Conservation (phyloP, 1,140 invertebrate species). For the Pseudomyrmex flavicornis region DNA sequence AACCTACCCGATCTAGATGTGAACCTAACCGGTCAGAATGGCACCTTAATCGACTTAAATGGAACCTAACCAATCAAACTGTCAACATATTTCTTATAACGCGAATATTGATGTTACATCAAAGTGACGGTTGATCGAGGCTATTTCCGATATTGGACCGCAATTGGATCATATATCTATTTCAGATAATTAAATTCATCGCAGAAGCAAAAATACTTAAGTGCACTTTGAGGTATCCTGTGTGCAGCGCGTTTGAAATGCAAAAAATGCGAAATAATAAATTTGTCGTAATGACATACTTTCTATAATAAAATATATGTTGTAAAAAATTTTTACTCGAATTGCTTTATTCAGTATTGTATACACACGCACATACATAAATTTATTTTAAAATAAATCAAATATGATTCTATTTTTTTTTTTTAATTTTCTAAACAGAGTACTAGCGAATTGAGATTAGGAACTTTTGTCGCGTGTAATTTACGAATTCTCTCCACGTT, state of each 20-base stretch:
- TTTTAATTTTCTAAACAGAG: too few species aligned
- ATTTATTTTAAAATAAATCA: too few species aligned
- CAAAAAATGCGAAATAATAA: conserved; percentile 4
- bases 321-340: not conserved
- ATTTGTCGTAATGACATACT: not conserved
- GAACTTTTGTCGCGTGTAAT: too few species aligned
- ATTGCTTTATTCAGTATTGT: not conserved
- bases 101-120: not conserved
- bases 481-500: too few species aligned
- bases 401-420: too few species aligned
- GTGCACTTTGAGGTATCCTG: not conserved
- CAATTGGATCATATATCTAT: not conserved
- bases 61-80: too few species aligned
- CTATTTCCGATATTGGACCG: not conserved
- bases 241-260: conserved; percentile 22
- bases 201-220: not conserved
- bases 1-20: too few species aligned
- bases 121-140: not conserved
- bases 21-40: too few species aligned
- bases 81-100: not conserved
- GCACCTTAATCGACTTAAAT: too few species aligned
- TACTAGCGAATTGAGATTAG: too few species aligned
- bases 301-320: not conserved
- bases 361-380: too few species aligned
- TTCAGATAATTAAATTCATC: conserved; percentile 21